These are phyloP conservation scores for Silurus glanis DNA, from an alignment of 2,113 vertebrate genomes.

Conservation along the genomic window DNA sequence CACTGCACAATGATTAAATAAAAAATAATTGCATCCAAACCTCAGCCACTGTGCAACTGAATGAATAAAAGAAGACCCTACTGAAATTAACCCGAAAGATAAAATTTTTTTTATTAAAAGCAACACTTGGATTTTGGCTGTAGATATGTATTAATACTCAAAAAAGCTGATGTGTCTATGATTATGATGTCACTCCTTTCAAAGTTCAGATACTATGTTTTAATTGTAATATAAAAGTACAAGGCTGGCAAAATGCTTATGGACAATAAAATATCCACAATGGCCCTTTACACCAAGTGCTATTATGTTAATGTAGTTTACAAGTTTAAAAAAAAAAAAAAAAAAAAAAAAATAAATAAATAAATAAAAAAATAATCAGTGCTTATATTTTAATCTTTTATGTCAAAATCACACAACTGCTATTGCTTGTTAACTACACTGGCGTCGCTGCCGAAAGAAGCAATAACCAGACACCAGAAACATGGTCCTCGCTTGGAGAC, in stretches of 20 bases:
- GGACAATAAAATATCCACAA: neutral
- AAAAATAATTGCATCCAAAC: neutral
- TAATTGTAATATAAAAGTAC: neutral
- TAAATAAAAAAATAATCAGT: too few relatives aligned
- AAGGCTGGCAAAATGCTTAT: neutral
- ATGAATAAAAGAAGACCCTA: neutral
- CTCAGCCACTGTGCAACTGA: neutral
- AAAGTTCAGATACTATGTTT: neutral
- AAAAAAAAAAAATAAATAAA: too few relatives aligned
- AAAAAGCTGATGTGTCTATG: neutral
- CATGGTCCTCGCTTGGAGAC: neutral
- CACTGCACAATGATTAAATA: neutral
- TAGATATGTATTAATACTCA: neutral
- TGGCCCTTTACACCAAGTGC: neutral
- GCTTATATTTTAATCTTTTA: neutral
- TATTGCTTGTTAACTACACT: neutral
- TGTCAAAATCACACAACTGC: neutral
- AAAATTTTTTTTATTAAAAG: conserved; percentile 4
- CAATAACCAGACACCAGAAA: neutral
- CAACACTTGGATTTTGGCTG: neutral
- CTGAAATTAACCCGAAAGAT: neutral
- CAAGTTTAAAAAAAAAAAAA: neutral
- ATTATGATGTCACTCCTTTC: neutral
- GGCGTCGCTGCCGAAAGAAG: too few relatives aligned
- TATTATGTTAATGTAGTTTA: neutral